Base-by-base conservation (phyloP, 2,113 vertebrate species). In the Oreochromis niloticus region DNA sequence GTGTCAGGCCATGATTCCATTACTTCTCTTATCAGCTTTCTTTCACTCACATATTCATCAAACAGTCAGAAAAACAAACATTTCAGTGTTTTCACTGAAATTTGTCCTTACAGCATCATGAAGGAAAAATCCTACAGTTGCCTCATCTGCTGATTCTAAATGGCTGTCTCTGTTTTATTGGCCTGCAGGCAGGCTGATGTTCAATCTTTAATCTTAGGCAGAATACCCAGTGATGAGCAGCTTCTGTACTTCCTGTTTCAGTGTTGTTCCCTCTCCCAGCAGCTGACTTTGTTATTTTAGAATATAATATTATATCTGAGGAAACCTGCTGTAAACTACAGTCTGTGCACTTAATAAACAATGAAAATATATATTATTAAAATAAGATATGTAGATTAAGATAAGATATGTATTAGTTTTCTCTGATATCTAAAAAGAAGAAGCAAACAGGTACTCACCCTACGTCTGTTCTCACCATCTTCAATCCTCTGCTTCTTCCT, bases 401-500 rank as follows among this genome's bases (percentile, higher is more conserved):
- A 30, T 19, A 50, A 50, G 19, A 19, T 19, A 8, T 2, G 3
- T 50, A 50, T 12, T 66, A 22, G 1, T 39, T 66, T 66, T 55
- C 14, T 55, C 54, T 41, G 11, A 14, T 6, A 11, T 10, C 19
- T 36, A 36, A 30, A 34, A 59, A 78, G 19, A 22, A 39, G n/a
- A 3, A 46, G 43, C 22, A 17, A 48, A 46, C 10, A 24, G 30
- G 12, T 3, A 95, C 97, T 96, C 96, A 99, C 98, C 93, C 98
- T 97, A 78, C 98, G 97, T 91, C 98, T 95, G 93, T 96, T 99
- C 97, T 99, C 98, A 46, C 98, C 98, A 81, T 99, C 98, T 94
- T 99, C 98, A 24, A 97, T 97, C 83, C 98, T 96, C 91, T 99
- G 98, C 0, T 97, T 96, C 94, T 99, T 99, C 95, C 98, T 97